Conservation (phyloP, 2,797 vertebrate genomes). For the Aplochiton taeniatus region DNA sequence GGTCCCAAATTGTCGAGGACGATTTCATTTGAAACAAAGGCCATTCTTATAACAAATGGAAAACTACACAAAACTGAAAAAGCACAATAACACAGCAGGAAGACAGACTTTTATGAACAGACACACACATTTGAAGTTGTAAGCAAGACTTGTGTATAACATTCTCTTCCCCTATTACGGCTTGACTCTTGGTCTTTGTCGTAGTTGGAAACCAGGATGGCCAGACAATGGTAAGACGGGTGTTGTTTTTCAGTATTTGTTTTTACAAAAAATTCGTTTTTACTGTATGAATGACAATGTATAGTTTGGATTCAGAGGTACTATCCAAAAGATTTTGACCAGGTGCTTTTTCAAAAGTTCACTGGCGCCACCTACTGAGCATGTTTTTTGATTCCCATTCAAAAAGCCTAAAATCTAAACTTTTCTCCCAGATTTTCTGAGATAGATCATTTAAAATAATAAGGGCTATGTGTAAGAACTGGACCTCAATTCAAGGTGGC, state of each 20-base stretch:
- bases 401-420: not conserved
- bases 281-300: not conserved
- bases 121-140: slow-evolving; percentile 42
- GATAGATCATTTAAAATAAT: too few relatives aligned
- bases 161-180: slow-evolving; percentile 65
- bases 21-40: too few relatives aligned
- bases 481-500: too few relatives aligned
- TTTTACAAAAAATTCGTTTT: slow-evolving; percentile 24
- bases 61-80: too few relatives aligned
- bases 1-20: too few relatives aligned
- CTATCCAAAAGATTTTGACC: not conserved
- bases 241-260: slow-evolving; percentile 52
- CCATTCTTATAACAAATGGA: too few relatives aligned
- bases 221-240: not conserved
- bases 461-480: too few relatives aligned
- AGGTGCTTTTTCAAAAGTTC: slow-evolving; percentile 71
- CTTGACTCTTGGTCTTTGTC: slow-evolving; percentile 70
- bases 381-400: slow-evolving; percentile 3
- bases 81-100: not conserved
- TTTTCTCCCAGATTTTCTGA: too few relatives aligned
- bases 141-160: slow-evolving; percentile 54
- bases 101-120: not conserved
- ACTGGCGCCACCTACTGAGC: slow-evolving; percentile 88
- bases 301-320: not conserved
- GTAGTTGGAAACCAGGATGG: slow-evolving; percentile 79